Conservation (phyloP, 2,888 invertebrate species). For the Drosophila koepferae region DNA sequence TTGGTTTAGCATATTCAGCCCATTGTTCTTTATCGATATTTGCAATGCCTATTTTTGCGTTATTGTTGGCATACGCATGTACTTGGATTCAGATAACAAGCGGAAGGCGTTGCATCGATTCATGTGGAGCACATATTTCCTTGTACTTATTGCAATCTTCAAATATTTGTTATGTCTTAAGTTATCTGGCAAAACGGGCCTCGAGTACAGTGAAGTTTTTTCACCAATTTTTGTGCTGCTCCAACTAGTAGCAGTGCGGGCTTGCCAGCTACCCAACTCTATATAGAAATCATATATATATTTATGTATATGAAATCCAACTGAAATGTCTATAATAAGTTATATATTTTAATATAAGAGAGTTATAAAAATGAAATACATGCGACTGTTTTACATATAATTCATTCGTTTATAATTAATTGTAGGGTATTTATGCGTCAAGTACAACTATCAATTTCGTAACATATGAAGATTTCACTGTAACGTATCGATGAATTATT, state of each 20-base stretch:
- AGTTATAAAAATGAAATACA: slow-evolving; percentile 34
- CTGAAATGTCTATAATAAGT: slow-evolving; percentile 34
- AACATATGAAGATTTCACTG: neutral
- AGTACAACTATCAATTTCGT: neutral
- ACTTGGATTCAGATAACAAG: slow-evolving; percentile 90
- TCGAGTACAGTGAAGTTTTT: slow-evolving; percentile 96
- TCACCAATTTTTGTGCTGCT: slow-evolving; percentile 95
- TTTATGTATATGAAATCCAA: slow-evolving; percentile 1
- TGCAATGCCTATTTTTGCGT: slow-evolving; percentile 97
- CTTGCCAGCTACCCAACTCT: slow-evolving; percentile 91
- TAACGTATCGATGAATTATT: neutral
- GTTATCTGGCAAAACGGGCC: slow-evolving; percentile 91
- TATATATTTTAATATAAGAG: slow-evolving; percentile 19
- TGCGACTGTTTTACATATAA: slow-evolving; percentile 5
- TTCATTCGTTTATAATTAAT: neutral
- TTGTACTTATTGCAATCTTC: slow-evolving; percentile 94
- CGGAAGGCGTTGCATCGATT: slow-evolving; percentile 92
- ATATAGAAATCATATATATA: slow-evolving; percentile 51
- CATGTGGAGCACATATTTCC: slow-evolving; percentile 93
- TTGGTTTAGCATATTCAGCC: slow-evolving; percentile 96
- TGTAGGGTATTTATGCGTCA: neutral
- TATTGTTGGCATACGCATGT: slow-evolving; percentile 97
- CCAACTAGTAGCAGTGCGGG: slow-evolving; percentile 95
- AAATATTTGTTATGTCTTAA: slow-evolving; percentile 96
- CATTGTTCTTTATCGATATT: slow-evolving; percentile 96